phyloP scores from a whole-genome alignment of 2,888 invertebrate genomes.

The Microchrysa polita region DNA sequence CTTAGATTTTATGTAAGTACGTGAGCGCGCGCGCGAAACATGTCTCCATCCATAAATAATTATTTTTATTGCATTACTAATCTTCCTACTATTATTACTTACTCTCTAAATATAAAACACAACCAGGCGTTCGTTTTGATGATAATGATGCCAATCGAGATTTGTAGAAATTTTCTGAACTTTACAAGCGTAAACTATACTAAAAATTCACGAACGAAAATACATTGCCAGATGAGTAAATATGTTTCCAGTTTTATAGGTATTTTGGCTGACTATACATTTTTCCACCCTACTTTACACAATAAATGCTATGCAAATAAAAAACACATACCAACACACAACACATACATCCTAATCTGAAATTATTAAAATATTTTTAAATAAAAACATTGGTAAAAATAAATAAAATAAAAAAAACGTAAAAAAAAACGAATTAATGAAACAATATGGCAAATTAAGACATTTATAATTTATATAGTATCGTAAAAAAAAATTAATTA shows the following conservation, averaged over 20 bases:
- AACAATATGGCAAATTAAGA: slow-evolving; percentile 39
- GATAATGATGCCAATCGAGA: no score
- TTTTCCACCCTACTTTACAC: background rate
- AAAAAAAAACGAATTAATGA: background rate
- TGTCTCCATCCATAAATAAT: no score
- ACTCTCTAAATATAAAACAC: no score
- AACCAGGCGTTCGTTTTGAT: no score
- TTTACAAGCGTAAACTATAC: no score
- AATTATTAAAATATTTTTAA: slow-evolving; percentile 23
- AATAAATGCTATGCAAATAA: background rate
- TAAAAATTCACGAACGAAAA: slow-evolving; percentile 6
- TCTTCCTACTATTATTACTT: no score
- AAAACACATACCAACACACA: background rate
- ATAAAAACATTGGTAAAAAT: slow-evolving; percentile 25
- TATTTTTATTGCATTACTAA: no score
- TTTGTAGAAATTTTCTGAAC: no score
- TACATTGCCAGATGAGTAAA: background rate
- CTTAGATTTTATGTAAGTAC: no score
- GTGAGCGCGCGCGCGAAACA: no score
- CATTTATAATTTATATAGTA: slow-evolving; percentile 49
- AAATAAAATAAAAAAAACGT: slow-evolving; percentile 2
- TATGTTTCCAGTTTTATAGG: no score
- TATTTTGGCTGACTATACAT: no score
- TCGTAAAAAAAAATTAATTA: slow-evolving; percentile 46
- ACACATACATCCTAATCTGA: slow-evolving; percentile 13